Base-by-base conservation (phyloP, 2,888 invertebrate species). In the Steinernema scapterisci region DNA sequence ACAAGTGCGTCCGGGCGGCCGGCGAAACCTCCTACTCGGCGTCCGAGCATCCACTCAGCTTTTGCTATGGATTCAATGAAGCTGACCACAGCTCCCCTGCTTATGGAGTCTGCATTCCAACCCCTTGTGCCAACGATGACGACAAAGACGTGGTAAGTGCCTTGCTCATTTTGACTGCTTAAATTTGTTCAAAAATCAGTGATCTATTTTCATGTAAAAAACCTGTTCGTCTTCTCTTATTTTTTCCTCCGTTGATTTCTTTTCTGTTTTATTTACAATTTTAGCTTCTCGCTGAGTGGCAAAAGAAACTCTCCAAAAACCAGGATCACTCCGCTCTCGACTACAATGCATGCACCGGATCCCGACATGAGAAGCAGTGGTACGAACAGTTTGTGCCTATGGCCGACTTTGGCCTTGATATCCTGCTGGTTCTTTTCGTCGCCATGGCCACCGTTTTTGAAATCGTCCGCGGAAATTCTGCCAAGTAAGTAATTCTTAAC, bases 31-130 rank as follows among this genome's bases (percentile, higher is more conserved):
- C 81, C 38, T 86, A 85, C 75, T 84, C 84, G 6, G 83, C 83
- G 19, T 83, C 82, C n/a, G 82, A 86, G 71, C 84, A 87, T 73
- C 86, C 86, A 13, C 78, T 86, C 79, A 84, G 85, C 75, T 86
- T 84, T 76, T 86, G 86, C 75, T 85, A 84, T 25, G 80, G 73
- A 13, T 73, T 76, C 23, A 73, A 81, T 56, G 74, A 73, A 51
- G 74, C 82, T 23, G 75, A 80, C 54, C 80, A 77, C 21, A 73
- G 78, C 70, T 80, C 80, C 11, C 79, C 77, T 9, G 81, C 84
- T 11, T 86, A 83, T 73, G 82, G 82, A 7, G 80, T 85, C 13
- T 86, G 86, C 75, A 84, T 86, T 52, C 86, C 86, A 23, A 78
- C 81, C 44, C 83, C 85, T 23, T 86, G 86, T 72, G 84, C 82